phyloP scores from a whole-genome alignment of 1,140 invertebrate species.

The Cydia splendana region DNA sequence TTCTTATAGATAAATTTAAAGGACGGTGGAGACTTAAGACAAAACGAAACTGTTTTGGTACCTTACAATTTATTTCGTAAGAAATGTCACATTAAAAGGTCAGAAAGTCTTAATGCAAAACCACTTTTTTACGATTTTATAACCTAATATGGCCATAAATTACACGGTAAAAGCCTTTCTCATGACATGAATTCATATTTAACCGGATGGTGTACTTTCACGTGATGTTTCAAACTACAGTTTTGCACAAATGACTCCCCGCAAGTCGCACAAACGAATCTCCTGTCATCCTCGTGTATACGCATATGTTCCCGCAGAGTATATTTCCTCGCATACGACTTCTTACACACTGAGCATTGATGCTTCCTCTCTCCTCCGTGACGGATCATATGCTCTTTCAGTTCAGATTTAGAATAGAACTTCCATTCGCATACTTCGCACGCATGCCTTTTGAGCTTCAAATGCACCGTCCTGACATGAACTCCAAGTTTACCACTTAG shows the following conservation, averaged over 20 bases:
- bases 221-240: constrained; percentile 71
- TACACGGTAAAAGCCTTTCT: background rate
- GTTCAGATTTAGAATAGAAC: constrained; percentile 81
- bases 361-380: constrained; percentile 84
- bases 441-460: constrained; percentile 77
- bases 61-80: background rate
- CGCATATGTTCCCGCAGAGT: constrained; percentile 86
- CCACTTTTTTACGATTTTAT: background rate
- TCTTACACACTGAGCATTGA: constrained; percentile 81
- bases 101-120: too few species aligned
- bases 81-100: background rate
- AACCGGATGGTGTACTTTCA: constrained; percentile 64
- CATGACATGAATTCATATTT: constrained; percentile 24
- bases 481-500: constrained; percentile 66
- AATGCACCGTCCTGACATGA: constrained; percentile 65
- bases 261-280: constrained; percentile 77
- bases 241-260: constrained; percentile 77
- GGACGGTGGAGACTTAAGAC: background rate
- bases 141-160: background rate
- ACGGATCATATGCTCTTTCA: constrained; percentile 83
- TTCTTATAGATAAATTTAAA: constrained; percentile 19
- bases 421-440: constrained; percentile 83
- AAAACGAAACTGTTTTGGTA: background rate
- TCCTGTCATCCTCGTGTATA: constrained; percentile 82
- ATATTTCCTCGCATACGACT: constrained; percentile 84